These are phyloP conservation scores for Drosophila peninsularis DNA, from an alignment of 2,888 invertebrate genomes.

Conservation along the genomic window DNA sequence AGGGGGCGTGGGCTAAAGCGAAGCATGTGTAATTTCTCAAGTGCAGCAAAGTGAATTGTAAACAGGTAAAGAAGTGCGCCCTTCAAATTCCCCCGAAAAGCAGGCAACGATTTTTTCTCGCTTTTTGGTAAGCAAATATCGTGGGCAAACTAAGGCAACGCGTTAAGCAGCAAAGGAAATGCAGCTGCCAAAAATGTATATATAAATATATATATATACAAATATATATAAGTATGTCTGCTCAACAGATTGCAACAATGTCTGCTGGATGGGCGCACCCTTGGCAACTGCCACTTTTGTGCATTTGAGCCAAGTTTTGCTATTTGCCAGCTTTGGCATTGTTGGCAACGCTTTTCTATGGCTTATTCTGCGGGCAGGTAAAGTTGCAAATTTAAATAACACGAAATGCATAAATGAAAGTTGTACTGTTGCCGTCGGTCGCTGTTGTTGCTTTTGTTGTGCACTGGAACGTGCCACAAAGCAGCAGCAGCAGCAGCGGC, in stretches of 20 bases:
- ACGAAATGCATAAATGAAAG: conserved; percentile 40
- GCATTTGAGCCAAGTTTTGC: conserved; percentile 55
- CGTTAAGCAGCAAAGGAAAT: conserved; percentile 2
- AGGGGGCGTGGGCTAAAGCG: conserved; percentile 1
- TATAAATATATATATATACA: not conserved
- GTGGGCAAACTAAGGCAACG: too few species aligned
- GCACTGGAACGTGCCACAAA: conserved; percentile 57
- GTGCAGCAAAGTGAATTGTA: conserved; percentile 76
- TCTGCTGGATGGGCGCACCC: conserved; percentile 13
- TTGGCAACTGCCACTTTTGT: conserved; percentile 25
- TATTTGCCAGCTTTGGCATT: conserved; percentile 67
- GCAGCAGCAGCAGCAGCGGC: conserved; percentile 43
- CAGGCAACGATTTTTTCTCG: not conserved
- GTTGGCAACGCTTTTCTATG: conserved; percentile 62
- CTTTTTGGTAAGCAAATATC: conserved; percentile 44
- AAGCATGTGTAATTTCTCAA: conserved; percentile 78
- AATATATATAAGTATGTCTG: conserved; percentile 11
- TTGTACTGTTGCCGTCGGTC: conserved; percentile 1
- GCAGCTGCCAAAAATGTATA: conserved; percentile 20
- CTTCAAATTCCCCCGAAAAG: conserved; percentile 10
- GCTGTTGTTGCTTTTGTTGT: conserved; percentile 48
- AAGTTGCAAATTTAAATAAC: conserved; percentile 54
- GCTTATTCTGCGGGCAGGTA: conserved; percentile 54
- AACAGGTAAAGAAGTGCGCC: conserved; percentile 46
- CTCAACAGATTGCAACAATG: conserved; percentile 73